These are phyloP conservation scores for Clistopyga incitator DNA, from an alignment of 2,888 invertebrate genomes.

Conservation along the genomic window DNA sequence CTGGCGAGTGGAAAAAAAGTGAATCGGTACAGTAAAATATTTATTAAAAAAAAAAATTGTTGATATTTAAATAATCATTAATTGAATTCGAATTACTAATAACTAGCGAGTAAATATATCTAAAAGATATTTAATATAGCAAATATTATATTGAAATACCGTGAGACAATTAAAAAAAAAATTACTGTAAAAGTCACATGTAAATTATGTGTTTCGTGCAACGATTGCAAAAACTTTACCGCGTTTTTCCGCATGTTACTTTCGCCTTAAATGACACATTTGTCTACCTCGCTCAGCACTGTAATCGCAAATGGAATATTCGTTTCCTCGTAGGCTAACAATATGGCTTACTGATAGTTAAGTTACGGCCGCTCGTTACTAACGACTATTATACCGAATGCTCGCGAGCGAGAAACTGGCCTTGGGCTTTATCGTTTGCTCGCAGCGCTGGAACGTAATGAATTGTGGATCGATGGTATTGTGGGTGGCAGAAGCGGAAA, in stretches of 20 bases:
- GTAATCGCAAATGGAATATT: not conserved
- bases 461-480: not conserved
- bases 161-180: not conserved
- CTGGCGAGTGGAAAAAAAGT: not conserved
- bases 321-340: not conserved
- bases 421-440: conserved; percentile 30
- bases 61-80: no score
- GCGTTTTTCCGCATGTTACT: not conserved
- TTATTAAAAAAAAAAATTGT: no score
- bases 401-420: conserved; percentile 3
- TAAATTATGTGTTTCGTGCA: not conserved
- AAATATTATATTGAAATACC: no score
- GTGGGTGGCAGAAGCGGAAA: conserved; percentile 1
- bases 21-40: not conserved
- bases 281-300: not conserved
- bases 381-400: conserved; percentile 7
- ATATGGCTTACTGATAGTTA: not conserved
- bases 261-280: not conserved
- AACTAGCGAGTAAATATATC: no score
- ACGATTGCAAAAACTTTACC: not conserved
- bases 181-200: not conserved
- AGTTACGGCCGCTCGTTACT: conserved; percentile 20
- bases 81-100: no score
- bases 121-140: no score
- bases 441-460: conserved; percentile 4